phyloP scores from a whole-genome alignment of 2,113 vertebrate species.

The Erpornis zantholeuca region DNA sequence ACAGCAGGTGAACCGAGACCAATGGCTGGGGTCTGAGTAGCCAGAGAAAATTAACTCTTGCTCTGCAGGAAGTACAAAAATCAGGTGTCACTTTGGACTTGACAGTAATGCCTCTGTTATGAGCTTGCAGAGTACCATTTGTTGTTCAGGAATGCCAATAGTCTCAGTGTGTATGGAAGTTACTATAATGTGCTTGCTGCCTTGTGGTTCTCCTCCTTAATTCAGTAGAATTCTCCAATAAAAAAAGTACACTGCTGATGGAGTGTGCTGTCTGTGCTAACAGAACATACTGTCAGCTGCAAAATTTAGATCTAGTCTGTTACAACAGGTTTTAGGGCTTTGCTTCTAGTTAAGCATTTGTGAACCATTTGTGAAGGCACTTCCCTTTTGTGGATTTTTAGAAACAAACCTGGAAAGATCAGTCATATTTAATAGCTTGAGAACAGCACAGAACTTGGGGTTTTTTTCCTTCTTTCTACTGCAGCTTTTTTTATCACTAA shows the following conservation, averaged over 20 bases:
- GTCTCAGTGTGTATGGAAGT: neutral
- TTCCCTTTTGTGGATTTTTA: neutral
- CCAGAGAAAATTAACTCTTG: slow-evolving; percentile 2
- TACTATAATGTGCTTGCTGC: accelerated
- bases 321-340: neutral
- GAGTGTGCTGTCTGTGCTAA: neutral
- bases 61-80: neutral
- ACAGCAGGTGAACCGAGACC: neutral
- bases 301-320: neutral
- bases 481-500: neutral
- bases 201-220: neutral
- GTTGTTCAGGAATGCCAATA: neutral
- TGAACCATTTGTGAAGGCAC: neutral
- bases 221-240: neutral
- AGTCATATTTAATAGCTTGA: neutral
- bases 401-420: neutral
- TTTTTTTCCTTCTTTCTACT: neutral
- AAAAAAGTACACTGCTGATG: neutral
- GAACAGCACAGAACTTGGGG: accelerated
- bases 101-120: neutral
- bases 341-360: neutral
- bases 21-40: neutral
- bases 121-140: neutral
- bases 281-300: neutral
- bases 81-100: neutral